phyloP scores from a whole-genome alignment of 1,140 invertebrate species.

The Chionoecetes opilio region DNA sequence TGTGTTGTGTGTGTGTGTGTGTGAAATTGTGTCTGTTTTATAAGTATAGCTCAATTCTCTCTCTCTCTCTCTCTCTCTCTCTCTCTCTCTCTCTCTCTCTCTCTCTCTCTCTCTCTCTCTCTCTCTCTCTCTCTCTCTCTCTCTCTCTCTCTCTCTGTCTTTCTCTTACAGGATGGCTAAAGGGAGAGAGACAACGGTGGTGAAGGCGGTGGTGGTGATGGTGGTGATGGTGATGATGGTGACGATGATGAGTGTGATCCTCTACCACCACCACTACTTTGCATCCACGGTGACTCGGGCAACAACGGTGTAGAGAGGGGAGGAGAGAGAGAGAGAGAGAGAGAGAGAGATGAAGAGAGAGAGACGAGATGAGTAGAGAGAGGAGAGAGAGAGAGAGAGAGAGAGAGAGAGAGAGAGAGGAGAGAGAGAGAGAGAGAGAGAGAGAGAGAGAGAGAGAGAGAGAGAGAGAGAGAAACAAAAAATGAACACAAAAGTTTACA shows the following conservation, averaged over 20 bases:
- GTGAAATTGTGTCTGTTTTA: background rate
- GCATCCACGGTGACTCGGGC: background rate
- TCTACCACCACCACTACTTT: background rate
- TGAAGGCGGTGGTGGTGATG: background rate
- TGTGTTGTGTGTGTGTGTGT: slow-evolving; percentile 24
- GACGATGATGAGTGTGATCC: background rate
- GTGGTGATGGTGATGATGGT: background rate
- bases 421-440: background rate
- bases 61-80: background rate
- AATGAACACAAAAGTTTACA: no score
- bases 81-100: background rate
- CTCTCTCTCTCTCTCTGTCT: no score
- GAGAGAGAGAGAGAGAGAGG: no score
- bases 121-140: no score
- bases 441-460: background rate
- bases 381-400: background rate
- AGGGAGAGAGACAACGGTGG: background rate
- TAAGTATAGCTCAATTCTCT: background rate
- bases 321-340: background rate
- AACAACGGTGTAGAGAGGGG: background rate
- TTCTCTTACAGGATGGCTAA: background rate
- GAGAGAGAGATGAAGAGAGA: background rate
- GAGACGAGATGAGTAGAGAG: background rate
- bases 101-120: background rate
- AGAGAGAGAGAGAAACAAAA: no score